Evolutionary conservation across 2,797 vertebrate genomes (phyloP).

Genomic region (Tapirus indicus): DNA sequence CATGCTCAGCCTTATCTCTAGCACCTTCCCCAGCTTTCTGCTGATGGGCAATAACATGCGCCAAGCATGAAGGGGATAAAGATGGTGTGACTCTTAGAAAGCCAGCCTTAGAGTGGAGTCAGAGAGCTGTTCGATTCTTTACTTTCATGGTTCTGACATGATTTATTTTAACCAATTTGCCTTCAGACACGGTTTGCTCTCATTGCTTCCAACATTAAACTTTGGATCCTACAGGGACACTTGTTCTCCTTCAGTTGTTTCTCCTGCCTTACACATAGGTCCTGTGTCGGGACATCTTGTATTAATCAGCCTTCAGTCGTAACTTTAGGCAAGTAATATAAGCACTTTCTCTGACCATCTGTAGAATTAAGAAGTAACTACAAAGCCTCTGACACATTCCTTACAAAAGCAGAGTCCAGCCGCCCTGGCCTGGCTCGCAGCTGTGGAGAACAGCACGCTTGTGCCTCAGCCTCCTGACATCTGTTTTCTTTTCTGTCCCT

Average conservation of each 20-base stretch:
- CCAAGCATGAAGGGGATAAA: conserved; percentile 60
- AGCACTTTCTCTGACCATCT: conserved; percentile 81
- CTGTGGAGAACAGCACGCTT: conserved; percentile 64
- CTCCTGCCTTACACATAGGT: conserved; percentile 34
- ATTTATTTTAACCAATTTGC: conserved; percentile 79
- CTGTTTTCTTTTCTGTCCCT: conserved; percentile 74
- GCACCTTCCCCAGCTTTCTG: conserved; percentile 65
- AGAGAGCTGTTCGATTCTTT: conserved; percentile 67
- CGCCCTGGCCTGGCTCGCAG: conserved; percentile 65
- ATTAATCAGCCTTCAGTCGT: conserved; percentile 73
- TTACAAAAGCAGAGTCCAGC: conserved; percentile 64
- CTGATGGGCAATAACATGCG: conserved; percentile 47
- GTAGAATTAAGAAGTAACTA: conserved; percentile 79
- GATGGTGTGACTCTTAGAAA: conserved; percentile 58
- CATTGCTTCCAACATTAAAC: conserved; percentile 50
- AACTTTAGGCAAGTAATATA: conserved; percentile 72
- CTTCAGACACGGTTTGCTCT: conserved; percentile 69
- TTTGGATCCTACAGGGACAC: conserved; percentile 48
- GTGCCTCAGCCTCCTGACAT: neutral
- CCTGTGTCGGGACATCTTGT: conserved; percentile 76
- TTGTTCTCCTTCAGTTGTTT: conserved; percentile 32
- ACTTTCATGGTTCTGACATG: conserved; percentile 74
- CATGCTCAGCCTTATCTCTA: conserved; percentile 58
- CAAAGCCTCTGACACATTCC: conserved; percentile 75
- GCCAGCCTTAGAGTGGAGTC: conserved; percentile 51